Percentiles rank a stretch among this genome's conserved stretches.
Evolutionary conservation across 2,888 invertebrate species (phyloP).

Genomic region (Antitype chi): DNA sequence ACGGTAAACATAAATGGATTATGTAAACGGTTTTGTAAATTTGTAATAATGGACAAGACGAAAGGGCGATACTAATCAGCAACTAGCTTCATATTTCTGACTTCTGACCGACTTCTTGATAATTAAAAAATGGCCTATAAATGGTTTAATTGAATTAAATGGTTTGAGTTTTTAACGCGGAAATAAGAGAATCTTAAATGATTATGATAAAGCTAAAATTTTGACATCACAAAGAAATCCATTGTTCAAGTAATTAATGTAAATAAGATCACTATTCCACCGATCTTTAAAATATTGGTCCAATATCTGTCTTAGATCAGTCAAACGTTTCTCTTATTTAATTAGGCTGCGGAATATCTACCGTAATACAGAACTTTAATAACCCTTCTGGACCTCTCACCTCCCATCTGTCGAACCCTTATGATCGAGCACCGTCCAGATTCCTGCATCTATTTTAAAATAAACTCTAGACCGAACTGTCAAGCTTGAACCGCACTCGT

Average conservation of each 20-base stretch:
- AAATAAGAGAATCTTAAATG: not conserved
- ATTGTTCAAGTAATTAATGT: not conserved
- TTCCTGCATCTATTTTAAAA: constrained; percentile 60
- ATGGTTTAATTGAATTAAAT: no score
- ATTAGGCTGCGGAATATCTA: not conserved
- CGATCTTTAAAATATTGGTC: not conserved
- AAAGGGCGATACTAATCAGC: not conserved
- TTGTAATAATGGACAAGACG: not conserved
- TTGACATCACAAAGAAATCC: not conserved
- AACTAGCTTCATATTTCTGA: no score
- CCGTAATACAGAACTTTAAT: not conserved
- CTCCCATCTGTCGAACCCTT: constrained; percentile 12
- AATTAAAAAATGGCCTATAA: no score
- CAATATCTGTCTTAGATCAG: not conserved
- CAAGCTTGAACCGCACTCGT: constrained; percentile 41
- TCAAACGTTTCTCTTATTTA: not conserved
- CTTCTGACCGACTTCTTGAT: no score
- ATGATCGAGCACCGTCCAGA: constrained; percentile 49
- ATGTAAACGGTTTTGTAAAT: not conserved
- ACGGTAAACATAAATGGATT: not conserved
- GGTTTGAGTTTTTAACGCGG: no score
- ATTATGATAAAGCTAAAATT: not conserved
- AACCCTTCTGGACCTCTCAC: constrained; percentile 13
- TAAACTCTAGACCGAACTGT: constrained; percentile 45
- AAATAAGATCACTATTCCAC: not conserved